Evolutionary conservation across 2,797 vertebrate species (phyloP).

Genomic region (Pseudomugil gertrudae): DNA sequence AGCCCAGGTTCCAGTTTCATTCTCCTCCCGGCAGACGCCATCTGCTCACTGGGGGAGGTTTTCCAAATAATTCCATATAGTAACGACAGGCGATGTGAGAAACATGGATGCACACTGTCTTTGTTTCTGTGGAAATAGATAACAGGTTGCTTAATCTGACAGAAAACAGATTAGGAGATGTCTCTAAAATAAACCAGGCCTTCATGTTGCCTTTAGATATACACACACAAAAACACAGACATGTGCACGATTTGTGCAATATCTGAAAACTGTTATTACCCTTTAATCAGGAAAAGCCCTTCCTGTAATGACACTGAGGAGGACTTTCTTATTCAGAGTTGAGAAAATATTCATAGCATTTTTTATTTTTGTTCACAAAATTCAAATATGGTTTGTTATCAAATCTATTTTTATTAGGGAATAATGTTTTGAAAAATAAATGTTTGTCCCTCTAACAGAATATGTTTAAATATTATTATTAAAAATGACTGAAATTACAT

Average conservation of each 20-base stretch:
- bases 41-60: conserved; percentile 79
- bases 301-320: too few relatives aligned
- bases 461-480: conserved; percentile 9
- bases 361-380: neutral
- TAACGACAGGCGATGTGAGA: conserved; percentile 54
- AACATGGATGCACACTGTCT: conserved; percentile 42
- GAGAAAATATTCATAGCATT: neutral
- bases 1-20: conserved; percentile 69
- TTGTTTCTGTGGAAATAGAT: conserved; percentile 24
- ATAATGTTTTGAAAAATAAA: conserved; percentile 36
- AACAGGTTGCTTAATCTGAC: conserved; percentile 21
- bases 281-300: neutral
- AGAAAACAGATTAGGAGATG: conserved; percentile 16
- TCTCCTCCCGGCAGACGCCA: conserved; percentile 78
- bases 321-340: too few relatives aligned
- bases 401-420: too few relatives aligned
- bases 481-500: too few relatives aligned
- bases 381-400: neutral
- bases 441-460: conserved; percentile 34
- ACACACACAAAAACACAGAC: neutral
- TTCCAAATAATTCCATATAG: conserved; percentile 76
- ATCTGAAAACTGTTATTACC: neutral
- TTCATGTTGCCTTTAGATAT: neutral
- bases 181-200: neutral
- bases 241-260: neutral